Conservation (phyloP, 2,797 vertebrate species). For the Chelidonichthys spinosus region DNA sequence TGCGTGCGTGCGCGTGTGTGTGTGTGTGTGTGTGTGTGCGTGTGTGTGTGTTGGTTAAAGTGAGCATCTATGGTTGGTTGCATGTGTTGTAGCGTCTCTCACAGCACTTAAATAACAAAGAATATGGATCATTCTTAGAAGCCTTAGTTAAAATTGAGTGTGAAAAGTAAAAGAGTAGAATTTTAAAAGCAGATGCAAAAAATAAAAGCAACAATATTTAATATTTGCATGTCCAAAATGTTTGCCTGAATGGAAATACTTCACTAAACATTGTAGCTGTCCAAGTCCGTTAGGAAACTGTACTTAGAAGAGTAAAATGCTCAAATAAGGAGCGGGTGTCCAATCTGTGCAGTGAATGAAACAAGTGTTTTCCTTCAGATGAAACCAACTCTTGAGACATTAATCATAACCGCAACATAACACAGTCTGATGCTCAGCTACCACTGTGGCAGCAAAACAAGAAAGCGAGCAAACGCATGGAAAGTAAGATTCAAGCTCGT, state of each 20-base stretch:
- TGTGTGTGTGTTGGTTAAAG: slow-evolving; percentile 22
- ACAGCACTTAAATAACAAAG: slow-evolving; percentile 2
- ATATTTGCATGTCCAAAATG: background rate
- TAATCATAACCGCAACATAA: slow-evolving; percentile 46
- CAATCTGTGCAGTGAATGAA: slow-evolving; percentile 25
- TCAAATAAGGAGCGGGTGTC: slow-evolving; percentile 7
- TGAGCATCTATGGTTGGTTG: slow-evolving; percentile 21
- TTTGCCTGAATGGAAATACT: background rate
- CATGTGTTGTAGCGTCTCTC: slow-evolving; percentile 19
- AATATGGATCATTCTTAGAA: slow-evolving; percentile 5
- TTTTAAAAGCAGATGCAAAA: background rate
- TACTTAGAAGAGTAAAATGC: slow-evolving; percentile 1
- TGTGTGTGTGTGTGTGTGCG: slow-evolving; percentile 13
- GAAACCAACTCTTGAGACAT: slow-evolving; percentile 24
- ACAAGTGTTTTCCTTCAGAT: slow-evolving; percentile 35
- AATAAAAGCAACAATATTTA: background rate
- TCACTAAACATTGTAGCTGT: slow-evolving; percentile 1
- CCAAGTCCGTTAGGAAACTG: slow-evolving; percentile 10
- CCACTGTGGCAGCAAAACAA: slow-evolving; percentile 44
- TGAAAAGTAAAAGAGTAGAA: background rate
- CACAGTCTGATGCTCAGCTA: slow-evolving; percentile 35
- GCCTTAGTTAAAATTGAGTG: slow-evolving; percentile 1
- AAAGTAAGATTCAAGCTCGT: slow-evolving; percentile 70
- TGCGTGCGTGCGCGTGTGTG: slow-evolving; percentile 16
- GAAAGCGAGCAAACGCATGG: slow-evolving; percentile 33